A percentile compares a stretch with the other conserved stretches of the same genome.
Evolutionary conservation across 1,140 invertebrate genomes (phyloP).

Genomic region (Atta cephalotes): DNA sequence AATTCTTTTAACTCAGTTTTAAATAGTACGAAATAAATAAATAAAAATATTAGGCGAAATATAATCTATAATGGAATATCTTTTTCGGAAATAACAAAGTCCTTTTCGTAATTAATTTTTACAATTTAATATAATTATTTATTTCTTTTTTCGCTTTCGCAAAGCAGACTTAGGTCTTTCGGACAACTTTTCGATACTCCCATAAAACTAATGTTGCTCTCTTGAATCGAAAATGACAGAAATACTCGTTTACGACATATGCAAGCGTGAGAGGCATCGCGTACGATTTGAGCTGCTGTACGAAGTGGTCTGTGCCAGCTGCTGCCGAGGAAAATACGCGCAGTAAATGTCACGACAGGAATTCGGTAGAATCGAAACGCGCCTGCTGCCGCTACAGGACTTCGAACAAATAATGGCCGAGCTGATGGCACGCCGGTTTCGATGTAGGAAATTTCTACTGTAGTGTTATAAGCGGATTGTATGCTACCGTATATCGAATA

Average conservation of each 20-base stretch:
- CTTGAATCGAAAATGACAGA: constrained; percentile 5
- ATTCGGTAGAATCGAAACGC: constrained; percentile 58
- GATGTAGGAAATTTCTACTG: constrained; percentile 44
- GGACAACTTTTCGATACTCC: background rate
- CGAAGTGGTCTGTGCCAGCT: constrained; percentile 63
- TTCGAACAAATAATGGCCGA: constrained; percentile 56
- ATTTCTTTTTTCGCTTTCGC: background rate
- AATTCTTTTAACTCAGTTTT: background rate
- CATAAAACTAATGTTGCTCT: constrained; percentile 2
- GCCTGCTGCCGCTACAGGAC: constrained; percentile 36
- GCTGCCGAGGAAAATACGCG: constrained; percentile 64
- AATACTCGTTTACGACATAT: background rate
- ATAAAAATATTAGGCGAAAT: background rate
- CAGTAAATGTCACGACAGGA: constrained; percentile 65
- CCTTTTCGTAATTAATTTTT: background rate
- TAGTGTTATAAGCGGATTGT: constrained; percentile 56
- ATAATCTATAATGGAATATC: background rate
- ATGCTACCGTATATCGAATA: background rate
- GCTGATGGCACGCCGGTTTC: constrained; percentile 7
- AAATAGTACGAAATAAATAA: background rate
- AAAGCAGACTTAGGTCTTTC: too few species aligned
- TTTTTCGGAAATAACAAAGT: background rate
- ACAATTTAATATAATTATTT: background rate
- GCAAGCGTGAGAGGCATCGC: background rate
- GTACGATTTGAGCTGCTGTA: constrained; percentile 43